Evolutionary conservation across 2,113 vertebrate species (phyloP), one percentile per base, ranked within the genome.

Genomic region (Bos javanicus): DNA sequence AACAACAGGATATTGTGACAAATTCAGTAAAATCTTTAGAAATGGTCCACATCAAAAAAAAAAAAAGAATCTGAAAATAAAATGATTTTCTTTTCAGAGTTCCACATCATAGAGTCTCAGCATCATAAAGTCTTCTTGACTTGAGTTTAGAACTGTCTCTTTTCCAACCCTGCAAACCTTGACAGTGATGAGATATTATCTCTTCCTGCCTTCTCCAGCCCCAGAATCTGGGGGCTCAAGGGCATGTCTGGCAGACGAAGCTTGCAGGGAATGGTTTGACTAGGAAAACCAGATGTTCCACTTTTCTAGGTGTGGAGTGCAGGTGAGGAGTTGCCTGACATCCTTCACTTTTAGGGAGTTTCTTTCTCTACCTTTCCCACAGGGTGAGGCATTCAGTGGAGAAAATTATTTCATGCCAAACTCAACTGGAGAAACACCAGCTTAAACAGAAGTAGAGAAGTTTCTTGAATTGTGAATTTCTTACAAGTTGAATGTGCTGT

Each of bases 241-340:
- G 87, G 48, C 90, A 59, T 56, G 59, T 39, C 74, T 90, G 52
- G 57, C 48, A 95, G 67, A 88, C n/a, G 23, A 30, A 87, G 14
- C 52, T 56, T 33, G 46, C 81, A 97, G 50, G 23, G 30, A 36
- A 81, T 59, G 36, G 1, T 81, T 56, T 80, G 13, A 25, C 92
- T 82, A 33, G 82, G 76, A 93, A 96, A 93, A 89, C 90, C 60
- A 88, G 93, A 54, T 52, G 30, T 33, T 89, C 95, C 60, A 4
- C 90, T 91, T n/a, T n/a, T 88, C 7, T 30, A 26, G 43, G 26
- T 67, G 59, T 89, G 87, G 25, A 60, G 4, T 8, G 23, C 30
- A 13, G 8, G 14, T 26, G 28, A 56, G 54, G 30, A 39, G 7
- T 3, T 67, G 39, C 43, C 80, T 78, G 57, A 36, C 50, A 28